Percentiles rank a stretch among this genome's conserved stretches.
phyloP scores from a whole-genome alignment of 2,888 invertebrate genomes.

The Dryococelus australis region DNA sequence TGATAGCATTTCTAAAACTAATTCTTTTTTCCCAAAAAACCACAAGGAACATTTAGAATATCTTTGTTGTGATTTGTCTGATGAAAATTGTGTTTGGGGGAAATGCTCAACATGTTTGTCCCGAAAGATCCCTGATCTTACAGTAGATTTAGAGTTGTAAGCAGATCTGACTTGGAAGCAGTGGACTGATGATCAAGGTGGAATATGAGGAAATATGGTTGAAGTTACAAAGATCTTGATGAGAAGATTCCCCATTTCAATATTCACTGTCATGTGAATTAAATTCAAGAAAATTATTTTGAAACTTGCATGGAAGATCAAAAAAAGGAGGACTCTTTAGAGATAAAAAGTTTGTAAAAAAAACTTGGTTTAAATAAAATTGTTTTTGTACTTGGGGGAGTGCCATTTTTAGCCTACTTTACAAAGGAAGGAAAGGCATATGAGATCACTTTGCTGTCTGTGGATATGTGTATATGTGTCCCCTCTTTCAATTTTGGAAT shows the following conservation, averaged over 20 bases:
- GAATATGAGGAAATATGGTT: background rate
- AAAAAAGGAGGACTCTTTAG: slow-evolving; percentile 4
- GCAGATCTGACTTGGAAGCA: background rate
- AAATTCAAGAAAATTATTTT: slow-evolving; percentile 13
- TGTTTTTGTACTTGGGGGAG: no score
- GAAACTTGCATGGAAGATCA: background rate
- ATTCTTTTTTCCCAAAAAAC: background rate
- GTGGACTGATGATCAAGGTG: background rate
- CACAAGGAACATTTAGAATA: slow-evolving; percentile 11
- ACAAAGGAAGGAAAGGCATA: no score
- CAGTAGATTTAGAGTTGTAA: background rate
- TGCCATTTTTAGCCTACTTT: no score
- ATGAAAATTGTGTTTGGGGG: slow-evolving; percentile 2
- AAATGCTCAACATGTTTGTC: slow-evolving; percentile 12
- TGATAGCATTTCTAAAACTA: background rate
- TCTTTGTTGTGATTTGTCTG: slow-evolving; percentile 6
- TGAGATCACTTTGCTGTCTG: no score
- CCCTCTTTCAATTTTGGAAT: no score
- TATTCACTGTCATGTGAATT: background rate
- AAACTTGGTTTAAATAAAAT: no score
- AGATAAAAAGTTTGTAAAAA: no score
- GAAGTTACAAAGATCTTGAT: slow-evolving; percentile 9
- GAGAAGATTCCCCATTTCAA: background rate
- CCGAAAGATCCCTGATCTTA: background rate
- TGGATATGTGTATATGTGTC: no score